These are phyloP conservation scores for Rafetus swinhoei DNA, from an alignment of 2,113 vertebrate species.

Conservation along the genomic window DNA sequence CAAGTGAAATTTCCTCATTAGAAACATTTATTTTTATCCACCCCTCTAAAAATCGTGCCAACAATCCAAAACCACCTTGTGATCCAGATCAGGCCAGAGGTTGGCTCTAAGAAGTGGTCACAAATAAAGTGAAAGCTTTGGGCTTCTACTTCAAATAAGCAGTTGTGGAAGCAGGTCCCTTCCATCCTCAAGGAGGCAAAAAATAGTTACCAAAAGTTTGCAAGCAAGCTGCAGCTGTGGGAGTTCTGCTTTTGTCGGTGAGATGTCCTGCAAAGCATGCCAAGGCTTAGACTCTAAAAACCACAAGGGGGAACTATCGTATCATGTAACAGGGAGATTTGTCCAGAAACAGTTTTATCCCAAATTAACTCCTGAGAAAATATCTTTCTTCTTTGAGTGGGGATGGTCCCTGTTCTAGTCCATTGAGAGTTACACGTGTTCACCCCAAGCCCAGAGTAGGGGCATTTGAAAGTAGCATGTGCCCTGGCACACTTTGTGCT, in stretches of 20 bases:
- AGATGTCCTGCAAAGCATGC: background rate
- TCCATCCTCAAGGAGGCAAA: background rate
- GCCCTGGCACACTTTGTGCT: background rate
- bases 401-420: background rate
- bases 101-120: background rate
- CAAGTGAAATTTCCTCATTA: background rate
- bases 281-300: background rate
- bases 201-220: background rate
- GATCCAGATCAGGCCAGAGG: background rate
- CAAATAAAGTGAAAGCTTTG: background rate
- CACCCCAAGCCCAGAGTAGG: background rate
- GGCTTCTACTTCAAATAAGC: background rate
- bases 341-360: background rate
- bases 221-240: background rate
- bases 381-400: background rate
- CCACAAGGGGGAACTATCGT: conserved; percentile 70
- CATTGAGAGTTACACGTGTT: background rate
- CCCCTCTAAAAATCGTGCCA: background rate
- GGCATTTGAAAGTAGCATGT: background rate
- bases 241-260: background rate
- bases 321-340: background rate
- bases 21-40: conserved; percentile 31
- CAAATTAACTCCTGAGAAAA: background rate
- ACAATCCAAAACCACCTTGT: background rate
- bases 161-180: background rate